Percentiles rank a stretch among this genome's conserved stretches.
Evolutionary conservation across 2,797 vertebrate species (phyloP).

Genomic region (Pantherophis alleghaniensis): DNA sequence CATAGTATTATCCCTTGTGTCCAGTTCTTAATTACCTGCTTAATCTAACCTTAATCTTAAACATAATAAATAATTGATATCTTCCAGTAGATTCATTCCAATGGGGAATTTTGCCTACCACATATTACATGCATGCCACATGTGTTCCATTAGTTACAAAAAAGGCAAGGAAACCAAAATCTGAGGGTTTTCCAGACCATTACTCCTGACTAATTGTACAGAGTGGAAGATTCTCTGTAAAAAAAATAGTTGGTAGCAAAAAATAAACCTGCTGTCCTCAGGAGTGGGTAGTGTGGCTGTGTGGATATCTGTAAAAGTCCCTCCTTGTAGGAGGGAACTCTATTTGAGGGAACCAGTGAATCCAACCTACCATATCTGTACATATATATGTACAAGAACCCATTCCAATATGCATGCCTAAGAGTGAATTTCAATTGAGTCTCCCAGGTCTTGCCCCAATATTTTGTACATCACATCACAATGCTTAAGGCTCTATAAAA

Average conservation of each 20-base stretch:
- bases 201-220: not conserved
- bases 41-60: not conserved
- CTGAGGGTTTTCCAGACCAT: not conserved
- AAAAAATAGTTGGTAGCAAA: not conserved
- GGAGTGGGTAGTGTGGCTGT: not conserved
- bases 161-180: not conserved
- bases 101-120: not conserved
- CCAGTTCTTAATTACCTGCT: not conserved
- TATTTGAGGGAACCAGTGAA: not conserved
- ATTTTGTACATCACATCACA: not conserved
- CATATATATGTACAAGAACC: not conserved
- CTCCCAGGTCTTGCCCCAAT: not conserved
- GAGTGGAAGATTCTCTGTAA: not conserved
- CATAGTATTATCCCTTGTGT: not conserved
- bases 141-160: not conserved
- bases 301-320: not conserved
- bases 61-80: not conserved
- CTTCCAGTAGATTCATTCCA: not conserved
- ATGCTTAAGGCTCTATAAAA: not conserved
- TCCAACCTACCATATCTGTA: not conserved
- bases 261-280: not conserved
- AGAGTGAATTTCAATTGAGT: not conserved
- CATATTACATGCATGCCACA: not conserved
- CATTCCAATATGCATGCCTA: not conserved
- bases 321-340: not conserved